Evolutionary conservation across 2,113 vertebrate species (phyloP), one percentile per base, ranked within the genome.

Genomic region (Pyxicephalus adspersus): DNA sequence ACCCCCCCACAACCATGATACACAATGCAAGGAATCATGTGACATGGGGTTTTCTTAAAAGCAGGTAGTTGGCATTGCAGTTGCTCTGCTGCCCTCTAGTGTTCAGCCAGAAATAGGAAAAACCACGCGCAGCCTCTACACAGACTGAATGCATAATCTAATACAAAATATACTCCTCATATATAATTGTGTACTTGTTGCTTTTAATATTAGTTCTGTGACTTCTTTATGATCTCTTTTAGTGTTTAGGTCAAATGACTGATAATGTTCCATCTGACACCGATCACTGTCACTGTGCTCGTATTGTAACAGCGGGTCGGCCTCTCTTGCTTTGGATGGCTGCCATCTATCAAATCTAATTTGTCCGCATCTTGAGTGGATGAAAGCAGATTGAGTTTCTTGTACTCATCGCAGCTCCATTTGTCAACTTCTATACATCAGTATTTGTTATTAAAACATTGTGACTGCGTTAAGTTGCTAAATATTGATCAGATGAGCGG

Each of bases 391-490:
- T 64, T 31, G 38, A n/a, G 38, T 64, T 51, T 76, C 58, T 76
- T 57, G 6, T 20, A 20, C 25, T 54, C 65, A 5, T 51, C 65
- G 7, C 8, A 51, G 68, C 68, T 51, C 51, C 6, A 5, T 51
- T 71, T 72, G 76, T 67, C 64, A 38, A 29, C n/a, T 67, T 38
- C 38, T 64, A 68, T 63, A 57, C 28, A 58, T 57, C 64, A 38
- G 22, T 67, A 52, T 38, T 26, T n/a, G 38, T 78, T 78, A 78
- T 77, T 78, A 78, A 67, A 67, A 28, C 64, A 31, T 68, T 65
- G 23, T 58, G 64, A 78, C 52, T 68, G 76, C 13, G 29, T 65
- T 65, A 77, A 64, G 58, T 66, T 77, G 55, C 61, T 55, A 77
- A 31, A 58, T 68, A 78, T 78, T 78, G 76, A 78, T 78, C 20